phyloP scores from a whole-genome alignment of 1,140 invertebrate species.

The Temnothorax longispinosus region DNA sequence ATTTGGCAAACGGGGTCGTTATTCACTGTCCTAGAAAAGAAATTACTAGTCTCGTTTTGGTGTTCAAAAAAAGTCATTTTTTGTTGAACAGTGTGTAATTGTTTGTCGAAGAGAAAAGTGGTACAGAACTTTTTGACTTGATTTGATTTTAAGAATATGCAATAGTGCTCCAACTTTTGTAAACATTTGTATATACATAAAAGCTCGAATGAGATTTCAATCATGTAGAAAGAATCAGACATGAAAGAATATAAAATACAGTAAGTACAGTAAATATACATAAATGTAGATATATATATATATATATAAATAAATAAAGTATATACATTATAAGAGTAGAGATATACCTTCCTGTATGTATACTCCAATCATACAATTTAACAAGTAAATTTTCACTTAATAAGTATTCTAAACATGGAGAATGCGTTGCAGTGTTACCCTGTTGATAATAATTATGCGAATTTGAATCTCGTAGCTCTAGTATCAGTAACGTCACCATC shows the following conservation, averaged over 20 bases:
- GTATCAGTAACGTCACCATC: conserved; percentile 94
- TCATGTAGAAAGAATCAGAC: not conserved
- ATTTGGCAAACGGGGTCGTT: no score
- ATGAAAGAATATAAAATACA: not conserved
- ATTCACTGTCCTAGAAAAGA: no score
- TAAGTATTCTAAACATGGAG: conserved; percentile 91
- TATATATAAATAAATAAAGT: not conserved
- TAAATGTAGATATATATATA: not conserved
- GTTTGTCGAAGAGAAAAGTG: no score
- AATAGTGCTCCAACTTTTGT: no score
- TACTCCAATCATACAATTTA: conserved; percentile 92
- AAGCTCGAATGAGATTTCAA: no score
- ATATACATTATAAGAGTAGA: not conserved
- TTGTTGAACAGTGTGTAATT: no score
- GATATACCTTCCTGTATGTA: conserved; percentile 89
- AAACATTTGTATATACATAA: no score
- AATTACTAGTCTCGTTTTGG: no score
- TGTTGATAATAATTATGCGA: conserved; percentile 81
- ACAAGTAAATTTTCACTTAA: conserved; percentile 92
- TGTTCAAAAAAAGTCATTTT: no score
- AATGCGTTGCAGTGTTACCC: conserved; percentile 85
- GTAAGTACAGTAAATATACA: not conserved
- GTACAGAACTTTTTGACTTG: no score
- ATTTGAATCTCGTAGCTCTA: conserved; percentile 89
- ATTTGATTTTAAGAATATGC: no score